Evolutionary conservation across 2,888 invertebrate genomes (phyloP).

Genomic region (Blastobasis lacticolella): DNA sequence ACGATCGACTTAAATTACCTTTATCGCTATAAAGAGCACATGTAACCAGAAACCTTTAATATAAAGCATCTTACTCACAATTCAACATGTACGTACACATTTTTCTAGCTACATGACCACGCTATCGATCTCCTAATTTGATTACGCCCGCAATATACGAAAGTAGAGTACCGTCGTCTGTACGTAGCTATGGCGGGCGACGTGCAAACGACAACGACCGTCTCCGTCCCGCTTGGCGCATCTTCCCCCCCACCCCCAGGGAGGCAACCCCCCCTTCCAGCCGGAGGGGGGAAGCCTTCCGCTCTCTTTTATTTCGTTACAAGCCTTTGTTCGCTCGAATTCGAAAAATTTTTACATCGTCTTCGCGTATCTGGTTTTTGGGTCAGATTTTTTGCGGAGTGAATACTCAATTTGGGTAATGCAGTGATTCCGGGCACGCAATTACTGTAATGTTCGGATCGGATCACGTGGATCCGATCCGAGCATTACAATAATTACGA

Average conservation of each 20-base stretch:
- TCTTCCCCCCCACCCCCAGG: constrained; percentile 1
- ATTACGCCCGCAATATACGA: not conserved
- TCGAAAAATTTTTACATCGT: constrained; percentile 16
- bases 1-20: no score
- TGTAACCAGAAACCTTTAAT: no score
- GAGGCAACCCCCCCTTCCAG: constrained; percentile 19
- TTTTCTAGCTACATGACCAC: no score
- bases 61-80: no score
- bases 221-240: constrained; percentile 1
- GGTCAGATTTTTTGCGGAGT: constrained; percentile 17
- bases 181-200: not conserved
- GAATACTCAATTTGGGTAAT: no score
- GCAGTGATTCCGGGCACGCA: no score
- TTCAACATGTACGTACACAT: no score
- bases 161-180: not conserved
- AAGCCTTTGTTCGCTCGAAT: constrained; percentile 39
- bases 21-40: no score
- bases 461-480: no score
- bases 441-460: no score
- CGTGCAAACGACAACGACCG: constrained; percentile 8
- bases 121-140: no score
- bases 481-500: no score
- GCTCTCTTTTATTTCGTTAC: constrained; percentile 32
- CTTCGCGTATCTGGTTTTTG: constrained; percentile 19
- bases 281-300: constrained; percentile 10